These are phyloP conservation scores for Murina feae DNA, from an alignment of 2,113 vertebrate species.

Conservation along the genomic window DNA sequence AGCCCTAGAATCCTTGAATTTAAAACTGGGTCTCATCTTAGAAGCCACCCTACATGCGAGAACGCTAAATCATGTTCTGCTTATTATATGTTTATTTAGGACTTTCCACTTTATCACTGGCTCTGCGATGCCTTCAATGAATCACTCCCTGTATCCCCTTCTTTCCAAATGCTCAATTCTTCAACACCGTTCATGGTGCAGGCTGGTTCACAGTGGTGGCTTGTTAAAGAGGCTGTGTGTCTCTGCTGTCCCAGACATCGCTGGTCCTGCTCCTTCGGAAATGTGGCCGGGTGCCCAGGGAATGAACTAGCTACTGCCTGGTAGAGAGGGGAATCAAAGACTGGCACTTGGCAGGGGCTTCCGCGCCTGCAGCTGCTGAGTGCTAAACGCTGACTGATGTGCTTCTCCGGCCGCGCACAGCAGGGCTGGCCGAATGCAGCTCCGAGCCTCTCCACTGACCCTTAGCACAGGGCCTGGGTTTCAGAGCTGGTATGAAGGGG, in stretches of 20 bases:
- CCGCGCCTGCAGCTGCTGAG: not conserved
- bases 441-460: not conserved
- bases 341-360: conserved; percentile 37
- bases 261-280: not conserved
- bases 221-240: not conserved
- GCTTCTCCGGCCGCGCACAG: not conserved
- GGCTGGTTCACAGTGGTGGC: not conserved
- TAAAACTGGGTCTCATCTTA: not conserved
- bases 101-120: not conserved
- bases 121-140: not conserved
- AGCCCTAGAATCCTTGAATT: conserved; percentile 9
- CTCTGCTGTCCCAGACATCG: not conserved
- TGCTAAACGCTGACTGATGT: conserved; percentile 33
- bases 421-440: not conserved
- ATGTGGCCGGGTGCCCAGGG: conserved; percentile 35
- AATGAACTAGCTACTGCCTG: conserved; percentile 18
- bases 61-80: not conserved
- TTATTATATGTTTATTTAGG: conserved; percentile 9
- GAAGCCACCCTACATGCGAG: not conserved
- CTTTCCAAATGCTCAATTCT: not conserved
- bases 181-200: not conserved
- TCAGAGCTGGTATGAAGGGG: conserved; percentile 2
- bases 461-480: not conserved
- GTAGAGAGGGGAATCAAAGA: conserved; percentile 11
- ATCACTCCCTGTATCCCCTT: not conserved